phyloP scores from a whole-genome alignment of 2,888 invertebrate genomes.

The Eupeodes luniger region DNA sequence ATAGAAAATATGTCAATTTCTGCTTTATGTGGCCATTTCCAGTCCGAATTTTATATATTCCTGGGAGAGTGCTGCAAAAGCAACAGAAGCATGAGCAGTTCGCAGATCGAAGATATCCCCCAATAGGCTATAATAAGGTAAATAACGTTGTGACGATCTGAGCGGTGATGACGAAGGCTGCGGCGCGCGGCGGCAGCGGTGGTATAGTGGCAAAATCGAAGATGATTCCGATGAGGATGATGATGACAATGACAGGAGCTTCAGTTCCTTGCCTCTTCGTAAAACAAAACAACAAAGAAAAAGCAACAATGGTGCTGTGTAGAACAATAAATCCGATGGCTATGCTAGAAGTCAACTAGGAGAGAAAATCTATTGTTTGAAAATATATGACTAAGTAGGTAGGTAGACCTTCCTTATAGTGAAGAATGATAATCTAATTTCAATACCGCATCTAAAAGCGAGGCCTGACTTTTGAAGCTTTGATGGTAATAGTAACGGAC shows the following conservation, averaged over 20 bases:
- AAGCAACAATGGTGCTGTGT: too few relatives aligned
- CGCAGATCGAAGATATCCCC: conserved; percentile 62
- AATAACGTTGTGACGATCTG: conserved; percentile 64
- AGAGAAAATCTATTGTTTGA: conserved; percentile 56
- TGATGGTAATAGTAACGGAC: neutral
- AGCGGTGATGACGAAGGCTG: neutral
- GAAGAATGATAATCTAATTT: conserved; percentile 34
- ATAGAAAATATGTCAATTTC: conserved; percentile 78
- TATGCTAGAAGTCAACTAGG: conserved; percentile 16
- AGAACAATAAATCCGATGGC: conserved; percentile 39
- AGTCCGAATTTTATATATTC: conserved; percentile 63
- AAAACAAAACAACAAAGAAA: too few relatives aligned
- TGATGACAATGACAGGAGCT: conserved; percentile 54
- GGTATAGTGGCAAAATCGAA: conserved; percentile 32
- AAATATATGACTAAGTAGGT: conserved; percentile 21
- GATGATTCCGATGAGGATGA: conserved; percentile 58
- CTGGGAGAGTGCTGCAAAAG: conserved; percentile 24
- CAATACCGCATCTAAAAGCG: neutral
- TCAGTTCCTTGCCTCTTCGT: neutral
- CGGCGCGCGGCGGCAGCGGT: neutral
- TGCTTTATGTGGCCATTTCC: conserved; percentile 74
- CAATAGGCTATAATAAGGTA: conserved; percentile 64
- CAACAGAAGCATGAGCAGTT: conserved; percentile 49
- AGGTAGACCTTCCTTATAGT: conserved; percentile 22
- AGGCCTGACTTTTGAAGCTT: neutral